Evolutionary conservation across 2,113 vertebrate genomes (phyloP).

Genomic region (Myrmophylax atrothorax): DNA sequence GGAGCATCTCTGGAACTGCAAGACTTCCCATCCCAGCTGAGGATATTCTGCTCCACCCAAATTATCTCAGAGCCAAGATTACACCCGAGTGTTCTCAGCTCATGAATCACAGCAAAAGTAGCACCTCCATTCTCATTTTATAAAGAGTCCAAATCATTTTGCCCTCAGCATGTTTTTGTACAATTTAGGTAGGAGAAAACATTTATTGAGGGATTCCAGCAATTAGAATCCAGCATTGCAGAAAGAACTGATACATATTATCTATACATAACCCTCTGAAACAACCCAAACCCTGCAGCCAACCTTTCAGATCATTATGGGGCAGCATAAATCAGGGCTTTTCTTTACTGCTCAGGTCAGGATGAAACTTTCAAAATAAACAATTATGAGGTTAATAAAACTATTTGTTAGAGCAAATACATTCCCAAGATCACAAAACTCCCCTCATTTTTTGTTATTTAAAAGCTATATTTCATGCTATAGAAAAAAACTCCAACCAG

Average conservation of each 20-base stretch:
- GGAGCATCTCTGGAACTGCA: not conserved
- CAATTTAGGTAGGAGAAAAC: not conserved
- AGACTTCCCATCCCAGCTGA: not conserved
- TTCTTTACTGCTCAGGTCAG: not conserved
- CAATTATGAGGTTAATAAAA: not conserved
- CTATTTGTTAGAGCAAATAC: not conserved
- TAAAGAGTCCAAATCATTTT: not conserved
- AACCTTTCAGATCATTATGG: not conserved
- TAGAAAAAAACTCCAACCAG: not conserved
- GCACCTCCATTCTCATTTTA: not conserved
- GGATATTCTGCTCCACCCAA: not conserved
- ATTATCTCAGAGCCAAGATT: not conserved
- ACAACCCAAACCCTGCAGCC: not conserved
- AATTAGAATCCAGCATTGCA: not conserved
- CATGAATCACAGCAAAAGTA: not conserved
- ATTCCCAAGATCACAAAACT: not conserved
- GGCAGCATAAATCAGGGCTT: not conserved
- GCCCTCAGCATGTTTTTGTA: not conserved
- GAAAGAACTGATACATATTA: not conserved
- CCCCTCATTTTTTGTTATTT: not conserved
- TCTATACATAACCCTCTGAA: accelerated
- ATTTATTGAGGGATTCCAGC: not conserved
- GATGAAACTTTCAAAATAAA: not conserved
- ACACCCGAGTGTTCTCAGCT: not conserved
- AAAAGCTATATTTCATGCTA: not conserved